A percentile compares a stretch with the other conserved stretches of the same genome.
Conservation (phyloP, 2,113 vertebrate genomes). For the Apistogramma diplotaenia region DNA sequence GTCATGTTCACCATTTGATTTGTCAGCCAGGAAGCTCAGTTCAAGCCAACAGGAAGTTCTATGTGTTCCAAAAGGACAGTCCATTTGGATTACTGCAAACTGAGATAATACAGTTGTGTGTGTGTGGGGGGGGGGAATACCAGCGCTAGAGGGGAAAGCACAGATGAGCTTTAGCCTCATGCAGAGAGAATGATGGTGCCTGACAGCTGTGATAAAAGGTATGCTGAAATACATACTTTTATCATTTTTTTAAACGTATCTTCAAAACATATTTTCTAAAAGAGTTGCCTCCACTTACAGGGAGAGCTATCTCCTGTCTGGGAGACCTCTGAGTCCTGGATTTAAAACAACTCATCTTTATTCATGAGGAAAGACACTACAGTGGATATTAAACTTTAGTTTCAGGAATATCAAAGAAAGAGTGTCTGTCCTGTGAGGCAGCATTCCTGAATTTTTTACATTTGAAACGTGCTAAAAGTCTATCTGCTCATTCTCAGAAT, state of each 20-base stretch:
- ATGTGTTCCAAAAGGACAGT: constrained; percentile 10
- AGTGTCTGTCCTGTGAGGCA: background rate
- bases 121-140: constrained; percentile 7
- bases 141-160: constrained; percentile 5
- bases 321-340: background rate
- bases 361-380: constrained; percentile 46
- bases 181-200: constrained; percentile 21
- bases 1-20: constrained; percentile 4
- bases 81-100: constrained; percentile 19
- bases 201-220: constrained; percentile 64
- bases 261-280: constrained; percentile 32
- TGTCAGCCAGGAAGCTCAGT: constrained; percentile 8
- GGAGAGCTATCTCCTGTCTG: constrained; percentile 24
- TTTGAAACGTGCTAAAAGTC: constrained; percentile 17
- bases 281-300: constrained; percentile 1
- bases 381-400: constrained; percentile 20
- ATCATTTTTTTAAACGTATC: constrained; percentile 51
- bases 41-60: constrained; percentile 24
- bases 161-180: background rate
- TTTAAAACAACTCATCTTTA: constrained; percentile 53
- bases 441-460: background rate
- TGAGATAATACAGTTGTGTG: background rate
- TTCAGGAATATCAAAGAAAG: constrained; percentile 33
- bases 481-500: background rate
- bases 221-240: constrained; percentile 61